Evolutionary conservation across 2,113 vertebrate genomes (phyloP).

Genomic region (Astatoreochromis straeleni): DNA sequence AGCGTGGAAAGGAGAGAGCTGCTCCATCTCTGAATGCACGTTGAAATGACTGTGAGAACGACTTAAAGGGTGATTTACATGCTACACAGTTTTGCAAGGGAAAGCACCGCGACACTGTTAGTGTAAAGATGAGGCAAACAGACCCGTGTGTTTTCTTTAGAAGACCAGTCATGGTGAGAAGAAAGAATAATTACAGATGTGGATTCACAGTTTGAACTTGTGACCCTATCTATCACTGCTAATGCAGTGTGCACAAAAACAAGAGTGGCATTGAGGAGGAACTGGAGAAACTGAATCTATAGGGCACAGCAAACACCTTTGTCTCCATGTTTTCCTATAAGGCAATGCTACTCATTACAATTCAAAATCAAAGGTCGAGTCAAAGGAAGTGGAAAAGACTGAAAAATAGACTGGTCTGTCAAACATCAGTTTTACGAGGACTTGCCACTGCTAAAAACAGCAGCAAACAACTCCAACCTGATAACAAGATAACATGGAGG

Average conservation of each 20-base stretch:
- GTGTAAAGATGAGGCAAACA: neutral
- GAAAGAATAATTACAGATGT: neutral
- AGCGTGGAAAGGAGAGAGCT: neutral
- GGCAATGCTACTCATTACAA: neutral
- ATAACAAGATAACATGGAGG: neutral
- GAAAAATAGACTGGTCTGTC: neutral
- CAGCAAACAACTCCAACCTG: neutral
- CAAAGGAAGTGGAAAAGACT: constrained; percentile 4
- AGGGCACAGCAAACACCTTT: neutral
- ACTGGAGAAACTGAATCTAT: neutral
- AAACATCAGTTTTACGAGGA: neutral
- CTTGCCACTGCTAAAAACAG: neutral
- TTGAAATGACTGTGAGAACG: neutral
- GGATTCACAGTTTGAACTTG: constrained; percentile 11
- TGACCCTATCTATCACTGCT: neutral
- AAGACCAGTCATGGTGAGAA: neutral
- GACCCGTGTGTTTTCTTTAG: neutral
- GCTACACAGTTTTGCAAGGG: neutral
- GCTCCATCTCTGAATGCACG: neutral
- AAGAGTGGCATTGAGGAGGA: neutral
- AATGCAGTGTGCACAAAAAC: neutral
- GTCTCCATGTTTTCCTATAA: neutral
- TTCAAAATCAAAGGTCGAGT: neutral
- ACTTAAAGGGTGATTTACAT: neutral
- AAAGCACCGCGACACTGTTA: neutral